Evolutionary conservation across 2,888 invertebrate genomes (phyloP).

Genomic region (Meliscaeva auricollis): DNA sequence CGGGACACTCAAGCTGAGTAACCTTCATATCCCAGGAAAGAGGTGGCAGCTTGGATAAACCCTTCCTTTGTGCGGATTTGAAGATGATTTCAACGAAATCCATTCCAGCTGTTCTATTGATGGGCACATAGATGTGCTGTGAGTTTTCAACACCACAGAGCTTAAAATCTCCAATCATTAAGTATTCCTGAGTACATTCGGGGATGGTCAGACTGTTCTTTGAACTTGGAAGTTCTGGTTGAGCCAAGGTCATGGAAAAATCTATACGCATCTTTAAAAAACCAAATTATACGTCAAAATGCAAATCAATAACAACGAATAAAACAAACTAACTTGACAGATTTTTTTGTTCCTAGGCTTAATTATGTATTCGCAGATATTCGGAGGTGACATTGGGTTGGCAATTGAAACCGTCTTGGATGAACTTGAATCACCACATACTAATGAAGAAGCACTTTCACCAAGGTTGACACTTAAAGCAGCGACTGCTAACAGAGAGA

Average conservation of each 20-base stretch:
- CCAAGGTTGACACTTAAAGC: conserved; percentile 66
- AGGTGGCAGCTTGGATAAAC: conserved; percentile 64
- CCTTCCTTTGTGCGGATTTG: conserved; percentile 76
- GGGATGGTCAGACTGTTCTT: conserved; percentile 76
- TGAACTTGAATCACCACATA: conserved; percentile 79
- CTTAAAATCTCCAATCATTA: conserved; percentile 77
- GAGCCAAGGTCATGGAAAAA: conserved; percentile 80
- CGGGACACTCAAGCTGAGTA: conserved; percentile 80
- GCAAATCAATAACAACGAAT: background rate
- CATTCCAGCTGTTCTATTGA: conserved; percentile 79
- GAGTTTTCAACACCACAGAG: conserved; percentile 87
- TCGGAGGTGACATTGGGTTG: conserved; percentile 78
- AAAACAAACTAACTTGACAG: conserved; percentile 75
- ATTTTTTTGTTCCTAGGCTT: conserved; percentile 78
- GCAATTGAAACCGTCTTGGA: conserved; percentile 78
- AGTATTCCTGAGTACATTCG: conserved; percentile 78
- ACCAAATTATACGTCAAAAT: background rate
- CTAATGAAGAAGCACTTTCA: conserved; percentile 74
- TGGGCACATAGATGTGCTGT: conserved; percentile 84
- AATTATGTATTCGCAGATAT: conserved; percentile 77
- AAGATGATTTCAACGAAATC: conserved; percentile 73
- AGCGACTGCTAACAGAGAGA: conserved; percentile 42
- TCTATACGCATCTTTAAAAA: conserved; percentile 78
- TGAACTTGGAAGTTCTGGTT: conserved; percentile 77
- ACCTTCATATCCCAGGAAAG: conserved; percentile 78